Base-by-base conservation (phyloP, 2,113 vertebrate genomes). In the Tupaia chinensis region DNA sequence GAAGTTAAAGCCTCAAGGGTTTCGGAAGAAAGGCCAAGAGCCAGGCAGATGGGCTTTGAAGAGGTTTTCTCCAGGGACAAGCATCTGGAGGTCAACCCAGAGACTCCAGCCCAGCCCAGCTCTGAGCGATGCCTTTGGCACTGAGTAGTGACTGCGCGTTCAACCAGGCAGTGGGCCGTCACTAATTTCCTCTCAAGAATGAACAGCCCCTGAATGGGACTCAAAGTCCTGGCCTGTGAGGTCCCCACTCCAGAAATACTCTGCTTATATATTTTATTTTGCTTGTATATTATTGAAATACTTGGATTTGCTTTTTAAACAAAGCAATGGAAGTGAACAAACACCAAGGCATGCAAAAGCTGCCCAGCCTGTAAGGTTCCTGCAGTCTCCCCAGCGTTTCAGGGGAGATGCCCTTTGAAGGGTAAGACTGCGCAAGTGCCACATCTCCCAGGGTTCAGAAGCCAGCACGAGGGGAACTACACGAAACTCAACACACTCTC, bases 71-170 rank as follows among this genome's bases (percentile, higher is more conserved):
- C 11, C 9, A 29, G 74, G 0, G 54, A 19, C 17, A n/a, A 54
- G n/a, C 68, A 53, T 44, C 54, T 61, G 53, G 56, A n/a, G 13
- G 63, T 27, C 81, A 54, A 34, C 1, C 29, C 34, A 61, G 23
- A 77, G 19, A 73, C n/a, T 23, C 7, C 9, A 25, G 3, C 4
- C 58, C 10, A 0, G 74, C 9, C 9, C 61, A 9, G 34, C 65
- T 56, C 19, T 23, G 29, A 19, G 78, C 56, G 1, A 32, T n/a
- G 29, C 19, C 44, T 73, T 22, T 20, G 14, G 56, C 0, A 54
- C 25, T 0, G 0, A 4, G n/a, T 20, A 63, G 44, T 2, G 7
- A 0, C 15, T 14, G 0, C 0, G 17, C 29, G 72, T 65, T 2
- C 9, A 19, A 14, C 22, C 16, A 6, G 34, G 60, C 88, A 15